Conservation (phyloP, 1,140 invertebrate genomes). For the Drosophila baimaii region DNA sequence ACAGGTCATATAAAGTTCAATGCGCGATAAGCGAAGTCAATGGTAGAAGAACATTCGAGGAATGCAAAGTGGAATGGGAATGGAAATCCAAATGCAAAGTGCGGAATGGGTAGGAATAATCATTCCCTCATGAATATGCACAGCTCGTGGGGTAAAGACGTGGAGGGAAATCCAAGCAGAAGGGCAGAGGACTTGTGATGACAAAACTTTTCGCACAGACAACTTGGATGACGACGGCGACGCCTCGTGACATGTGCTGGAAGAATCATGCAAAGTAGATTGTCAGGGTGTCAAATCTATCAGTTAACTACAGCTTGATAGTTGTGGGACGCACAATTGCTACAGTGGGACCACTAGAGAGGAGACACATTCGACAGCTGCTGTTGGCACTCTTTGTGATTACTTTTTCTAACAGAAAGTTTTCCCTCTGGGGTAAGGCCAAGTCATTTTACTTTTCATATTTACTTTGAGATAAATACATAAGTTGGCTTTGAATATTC, state of each 20-base stretch:
- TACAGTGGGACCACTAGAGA: constrained; percentile 30
- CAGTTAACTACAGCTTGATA: constrained; percentile 43
- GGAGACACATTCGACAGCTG: background rate
- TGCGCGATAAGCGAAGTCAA: constrained; percentile 62
- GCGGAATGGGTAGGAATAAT: constrained; percentile 38
- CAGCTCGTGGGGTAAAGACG: background rate
- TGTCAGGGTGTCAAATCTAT: constrained; percentile 50
- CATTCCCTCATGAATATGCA: constrained; percentile 50
- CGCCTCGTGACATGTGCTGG: constrained; percentile 40
- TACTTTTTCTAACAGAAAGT: constrained; percentile 7
- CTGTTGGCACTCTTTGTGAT: constrained; percentile 2
- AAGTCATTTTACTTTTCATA: background rate
- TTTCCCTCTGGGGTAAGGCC: background rate
- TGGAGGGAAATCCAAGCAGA: too few species aligned
- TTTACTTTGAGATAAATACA: background rate
- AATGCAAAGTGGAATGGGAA: constrained; percentile 15
- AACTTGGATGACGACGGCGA: constrained; percentile 17
- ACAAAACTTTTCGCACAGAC: constrained; percentile 46
- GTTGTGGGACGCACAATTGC: background rate
- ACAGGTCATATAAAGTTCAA: constrained; percentile 61
- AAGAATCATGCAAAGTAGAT: constrained; percentile 52
- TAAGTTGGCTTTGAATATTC: background rate
- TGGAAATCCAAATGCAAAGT: constrained; percentile 11
- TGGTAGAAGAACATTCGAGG: constrained; percentile 52
- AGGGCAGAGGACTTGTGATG: constrained; percentile 10